phyloP scores from a whole-genome alignment of 2,797 vertebrate species.

The Emydoidea blandingii region DNA sequence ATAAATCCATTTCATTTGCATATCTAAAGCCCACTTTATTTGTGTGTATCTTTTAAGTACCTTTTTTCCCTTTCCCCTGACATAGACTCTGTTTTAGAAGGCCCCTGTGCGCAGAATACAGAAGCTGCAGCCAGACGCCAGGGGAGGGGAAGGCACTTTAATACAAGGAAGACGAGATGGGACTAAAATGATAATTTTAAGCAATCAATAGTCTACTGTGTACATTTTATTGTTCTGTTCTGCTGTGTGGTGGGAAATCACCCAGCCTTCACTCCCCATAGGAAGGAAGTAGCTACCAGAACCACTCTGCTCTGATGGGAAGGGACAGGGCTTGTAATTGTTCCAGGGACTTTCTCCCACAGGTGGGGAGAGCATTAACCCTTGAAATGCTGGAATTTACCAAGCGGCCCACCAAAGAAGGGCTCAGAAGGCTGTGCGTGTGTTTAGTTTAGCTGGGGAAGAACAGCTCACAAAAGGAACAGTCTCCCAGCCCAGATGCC shows the following conservation, averaged over 20 bases:
- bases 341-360: neutral
- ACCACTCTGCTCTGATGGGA: neutral
- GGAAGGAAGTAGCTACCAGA: conserved; percentile 1
- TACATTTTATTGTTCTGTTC: conserved; percentile 19
- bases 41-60: conserved; percentile 53
- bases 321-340: neutral
- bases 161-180: neutral
- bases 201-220: conserved; percentile 38
- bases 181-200: conserved; percentile 21
- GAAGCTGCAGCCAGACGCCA: conserved; percentile 8
- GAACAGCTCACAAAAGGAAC: neutral
- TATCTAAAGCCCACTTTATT: conserved; percentile 53
- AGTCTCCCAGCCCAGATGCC: neutral
- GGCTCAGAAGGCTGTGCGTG: neutral
- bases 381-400: neutral
- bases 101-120: conserved; percentile 37
- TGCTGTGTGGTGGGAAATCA: neutral
- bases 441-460: neutral
- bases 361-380: neutral
- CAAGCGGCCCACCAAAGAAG: neutral
- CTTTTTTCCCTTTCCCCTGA: neutral
- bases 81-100: conserved; percentile 36
- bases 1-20: conserved; percentile 52
- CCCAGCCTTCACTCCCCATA: neutral
- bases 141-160: conserved; percentile 1